Evolutionary conservation across 2,797 vertebrate species (phyloP), one percentile per base, ranked within the genome.

Genomic region (Perdix hodgsoniae): DNA sequence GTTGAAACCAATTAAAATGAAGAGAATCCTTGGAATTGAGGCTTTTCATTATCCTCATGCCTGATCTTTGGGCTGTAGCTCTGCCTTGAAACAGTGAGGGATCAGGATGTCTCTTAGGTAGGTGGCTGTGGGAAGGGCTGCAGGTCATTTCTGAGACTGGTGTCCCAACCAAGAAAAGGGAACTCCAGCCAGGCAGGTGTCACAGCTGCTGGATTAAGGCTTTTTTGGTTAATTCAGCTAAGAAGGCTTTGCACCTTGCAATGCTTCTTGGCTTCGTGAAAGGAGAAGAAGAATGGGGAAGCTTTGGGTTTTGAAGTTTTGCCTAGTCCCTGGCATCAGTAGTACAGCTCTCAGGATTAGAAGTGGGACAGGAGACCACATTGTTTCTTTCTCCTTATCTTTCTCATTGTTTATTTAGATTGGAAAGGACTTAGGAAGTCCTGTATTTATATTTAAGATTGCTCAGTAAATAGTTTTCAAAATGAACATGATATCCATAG

Each of bases 151-250:
- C n/a, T 22, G 2, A 21, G n/a, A 6, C 16, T 17, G n/a, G 21
- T 6, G 18, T 72, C 59, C 33, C 49, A 67, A 35, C 21, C 22
- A 47, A 42, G 50, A 79, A 37, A 19, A 54, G 60, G n/a, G 39
- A 93, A 29, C 64, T 88, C 35, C 69, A 76, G n/a, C 35, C 71
- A n/a, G 13, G 8, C 18, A 21, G 14, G 37, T 88, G 63, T 67
- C 45, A n/a, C 65, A 82, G 50, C 50, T n/a, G 4, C 45, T 72
- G 69, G 42, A 73, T 83, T 83, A 78, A 24, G 64, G 19, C 40
- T 90, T 88, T 70, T 44, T 84, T 79, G 10, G 57, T 84, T 95
- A 86, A 70, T 84, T 86, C 78, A 37, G 14, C 84, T 84, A 70
- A 81, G 83, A 93, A 67, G 42, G 64, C 80, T 73, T 88, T 67